Conservation (phyloP, 2,888 invertebrate species). For the Apamea crenata region DNA sequence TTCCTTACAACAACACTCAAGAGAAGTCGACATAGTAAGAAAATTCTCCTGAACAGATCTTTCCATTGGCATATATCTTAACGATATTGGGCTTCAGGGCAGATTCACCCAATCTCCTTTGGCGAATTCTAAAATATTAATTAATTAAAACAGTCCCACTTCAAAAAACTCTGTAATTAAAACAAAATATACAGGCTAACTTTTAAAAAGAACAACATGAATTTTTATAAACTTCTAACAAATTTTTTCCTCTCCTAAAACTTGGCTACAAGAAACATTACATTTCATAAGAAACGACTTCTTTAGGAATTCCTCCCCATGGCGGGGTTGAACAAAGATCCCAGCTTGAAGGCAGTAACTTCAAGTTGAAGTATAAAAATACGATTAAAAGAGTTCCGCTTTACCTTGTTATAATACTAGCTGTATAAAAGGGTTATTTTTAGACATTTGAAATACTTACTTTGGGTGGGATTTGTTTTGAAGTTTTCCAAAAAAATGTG, state of each 20-base stretch:
- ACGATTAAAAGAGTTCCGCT: slow-evolving; percentile 38
- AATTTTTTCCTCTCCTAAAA: slow-evolving; percentile 33
- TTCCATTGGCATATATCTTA: background rate
- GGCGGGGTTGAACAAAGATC: slow-evolving; percentile 51
- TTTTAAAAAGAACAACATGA: slow-evolving; percentile 22
- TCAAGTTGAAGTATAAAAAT: slow-evolving; percentile 56
- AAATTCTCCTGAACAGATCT: background rate
- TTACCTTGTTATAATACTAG: slow-evolving; percentile 40
- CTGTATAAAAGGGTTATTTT: slow-evolving; percentile 19
- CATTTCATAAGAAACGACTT: slow-evolving; percentile 53
- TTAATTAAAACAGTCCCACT: background rate
- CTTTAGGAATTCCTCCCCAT: slow-evolving; percentile 45
- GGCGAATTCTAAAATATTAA: background rate
- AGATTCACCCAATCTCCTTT: background rate
- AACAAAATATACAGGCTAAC: slow-evolving; percentile 15
- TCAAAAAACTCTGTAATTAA: background rate
- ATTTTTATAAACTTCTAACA: slow-evolving; percentile 24
- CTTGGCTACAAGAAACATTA: slow-evolving; percentile 54
- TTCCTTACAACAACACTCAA: background rate
- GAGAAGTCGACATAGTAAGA: background rate
- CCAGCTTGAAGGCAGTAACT: slow-evolving; percentile 43
- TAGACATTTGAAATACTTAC: slow-evolving; percentile 7
- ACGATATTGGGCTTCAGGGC: background rate
- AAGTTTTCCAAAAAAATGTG: background rate
- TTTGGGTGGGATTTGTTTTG: background rate